Conservation (phyloP, 2,797 vertebrate species). For the Myripristis jacobus region DNA sequence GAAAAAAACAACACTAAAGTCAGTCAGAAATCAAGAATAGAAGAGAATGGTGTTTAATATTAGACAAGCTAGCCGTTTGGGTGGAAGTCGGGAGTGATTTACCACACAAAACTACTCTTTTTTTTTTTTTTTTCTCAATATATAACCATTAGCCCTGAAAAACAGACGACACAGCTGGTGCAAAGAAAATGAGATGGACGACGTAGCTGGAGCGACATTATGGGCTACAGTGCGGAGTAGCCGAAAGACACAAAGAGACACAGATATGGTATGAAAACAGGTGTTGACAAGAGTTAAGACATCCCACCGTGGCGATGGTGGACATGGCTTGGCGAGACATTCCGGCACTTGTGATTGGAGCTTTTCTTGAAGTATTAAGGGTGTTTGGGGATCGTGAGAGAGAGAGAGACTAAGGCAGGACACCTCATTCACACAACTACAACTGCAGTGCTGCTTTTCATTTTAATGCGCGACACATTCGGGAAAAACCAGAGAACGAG, state of each 20-base stretch:
- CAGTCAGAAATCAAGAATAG: slow-evolving; percentile 76
- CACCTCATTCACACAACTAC: slow-evolving; percentile 62
- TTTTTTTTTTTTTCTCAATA: slow-evolving; percentile 42
- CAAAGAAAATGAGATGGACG: slow-evolving; percentile 63
- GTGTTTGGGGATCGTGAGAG: slow-evolving; percentile 45
- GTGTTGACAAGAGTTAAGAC: slow-evolving; percentile 79
- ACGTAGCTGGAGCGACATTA: slow-evolving; percentile 54
- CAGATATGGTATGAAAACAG: slow-evolving; percentile 61
- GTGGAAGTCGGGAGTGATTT: slow-evolving; percentile 69
- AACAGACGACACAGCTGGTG: slow-evolving; percentile 69
- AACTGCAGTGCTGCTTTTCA: slow-evolving; percentile 41
- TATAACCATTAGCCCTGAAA: slow-evolving; percentile 66
- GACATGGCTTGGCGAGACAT: slow-evolving; percentile 83
- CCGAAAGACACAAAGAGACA: slow-evolving; percentile 46
- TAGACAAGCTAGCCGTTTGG: slow-evolving; percentile 72
- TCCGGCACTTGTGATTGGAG: slow-evolving; percentile 86
- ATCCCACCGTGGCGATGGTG: slow-evolving; percentile 71
- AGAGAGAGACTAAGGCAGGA: slow-evolving; percentile 74
- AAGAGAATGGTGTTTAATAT: slow-evolving; percentile 75
- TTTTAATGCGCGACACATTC: slow-evolving; percentile 31
- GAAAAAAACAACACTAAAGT: slow-evolving; percentile 74
- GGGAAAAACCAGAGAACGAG: slow-evolving; percentile 34
- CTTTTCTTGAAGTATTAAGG: slow-evolving; percentile 64
- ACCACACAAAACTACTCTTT: slow-evolving; percentile 63
- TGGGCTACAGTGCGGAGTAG: slow-evolving; percentile 53